Percentiles rank a stretch among this genome's conserved stretches.
These are phyloP conservation scores for Hassar affinis DNA, from an alignment of 2,113 vertebrate genomes.

Conservation along the genomic window DNA sequence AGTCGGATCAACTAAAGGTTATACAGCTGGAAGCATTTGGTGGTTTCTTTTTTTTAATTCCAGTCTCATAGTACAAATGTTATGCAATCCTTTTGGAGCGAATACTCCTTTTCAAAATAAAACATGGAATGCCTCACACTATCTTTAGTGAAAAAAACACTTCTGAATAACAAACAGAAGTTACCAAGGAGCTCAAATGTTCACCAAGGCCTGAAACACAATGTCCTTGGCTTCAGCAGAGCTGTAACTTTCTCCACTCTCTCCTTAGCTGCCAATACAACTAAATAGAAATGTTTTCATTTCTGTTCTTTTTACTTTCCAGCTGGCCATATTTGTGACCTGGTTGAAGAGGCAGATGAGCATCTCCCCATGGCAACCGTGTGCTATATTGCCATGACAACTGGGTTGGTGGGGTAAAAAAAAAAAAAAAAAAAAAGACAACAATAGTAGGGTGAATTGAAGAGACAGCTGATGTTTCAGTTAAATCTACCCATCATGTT, in stretches of 20 bases:
- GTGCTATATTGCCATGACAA: conserved; percentile 76
- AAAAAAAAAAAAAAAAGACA: conserved; percentile 56
- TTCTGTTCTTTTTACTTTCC: neutral
- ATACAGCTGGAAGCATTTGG: neutral
- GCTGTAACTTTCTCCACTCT: neutral
- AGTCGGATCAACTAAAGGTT: neutral
- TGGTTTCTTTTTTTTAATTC: neutral
- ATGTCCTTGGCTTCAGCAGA: neutral
- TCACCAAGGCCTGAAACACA: neutral
- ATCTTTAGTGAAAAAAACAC: neutral
- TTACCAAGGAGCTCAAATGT: conserved; percentile 29
- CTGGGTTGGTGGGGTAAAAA: conserved; percentile 62
- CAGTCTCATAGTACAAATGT: neutral
- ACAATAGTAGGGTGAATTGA: conserved; percentile 52
- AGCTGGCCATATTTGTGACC: conserved; percentile 54
- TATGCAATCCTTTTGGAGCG: neutral
- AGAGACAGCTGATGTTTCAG: conserved; percentile 45
- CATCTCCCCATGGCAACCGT: conserved; percentile 75
- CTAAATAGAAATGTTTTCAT: neutral
- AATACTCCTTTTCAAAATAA: neutral
- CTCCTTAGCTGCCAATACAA: conserved; percentile 6
- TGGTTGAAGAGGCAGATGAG: conserved; percentile 57
- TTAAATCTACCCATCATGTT: conserved; percentile 24
- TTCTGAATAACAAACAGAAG: conserved; percentile 31
- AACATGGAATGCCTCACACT: neutral